These are phyloP conservation scores for Naso thynnoides DNA, from an alignment of 2,797 vertebrate genomes.

Conservation along the genomic window DNA sequence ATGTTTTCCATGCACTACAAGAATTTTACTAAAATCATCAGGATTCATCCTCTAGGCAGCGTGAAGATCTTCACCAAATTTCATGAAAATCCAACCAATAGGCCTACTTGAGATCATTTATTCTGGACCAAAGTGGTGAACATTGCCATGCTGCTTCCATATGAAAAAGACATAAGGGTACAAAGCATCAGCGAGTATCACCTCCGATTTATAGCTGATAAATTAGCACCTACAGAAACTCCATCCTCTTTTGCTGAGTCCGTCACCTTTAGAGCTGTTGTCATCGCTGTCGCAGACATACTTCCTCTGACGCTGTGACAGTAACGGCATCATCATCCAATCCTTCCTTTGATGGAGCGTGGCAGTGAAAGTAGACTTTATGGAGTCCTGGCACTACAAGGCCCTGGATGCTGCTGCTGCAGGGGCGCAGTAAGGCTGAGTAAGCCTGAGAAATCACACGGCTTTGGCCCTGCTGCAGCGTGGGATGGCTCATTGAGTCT, in stretches of 20 bases:
- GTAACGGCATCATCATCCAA: constrained; percentile 66
- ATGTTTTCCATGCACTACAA: neutral
- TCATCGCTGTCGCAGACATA: constrained; percentile 41
- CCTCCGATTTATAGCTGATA: constrained; percentile 19
- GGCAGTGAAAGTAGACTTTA: constrained; percentile 61
- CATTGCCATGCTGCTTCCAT: neutral
- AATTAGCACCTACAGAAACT: constrained; percentile 24
- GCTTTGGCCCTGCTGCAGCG: constrained; percentile 69
- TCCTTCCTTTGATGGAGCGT: constrained; percentile 67
- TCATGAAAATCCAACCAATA: neutral
- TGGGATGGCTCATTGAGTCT: constrained; percentile 78
- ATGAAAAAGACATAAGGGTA: constrained; percentile 5
- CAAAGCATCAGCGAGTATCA: neutral
- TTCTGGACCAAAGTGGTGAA: neutral
- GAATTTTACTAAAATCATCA: neutral
- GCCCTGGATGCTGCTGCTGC: constrained; percentile 38
- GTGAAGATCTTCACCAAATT: neutral
- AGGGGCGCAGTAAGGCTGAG: constrained; percentile 68
- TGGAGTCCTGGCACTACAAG: constrained; percentile 63
- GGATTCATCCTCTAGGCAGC: neutral
- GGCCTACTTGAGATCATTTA: constrained; percentile 9
- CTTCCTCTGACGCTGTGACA: constrained; percentile 64
- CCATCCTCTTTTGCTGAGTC: constrained; percentile 41
- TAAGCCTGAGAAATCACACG: constrained; percentile 75
- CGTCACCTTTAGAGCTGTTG: constrained; percentile 39